A percentile compares a stretch with the other conserved stretches of the same genome.
phyloP scores from a whole-genome alignment of 2,888 invertebrate species.

The Ptilodon capucinus region DNA sequence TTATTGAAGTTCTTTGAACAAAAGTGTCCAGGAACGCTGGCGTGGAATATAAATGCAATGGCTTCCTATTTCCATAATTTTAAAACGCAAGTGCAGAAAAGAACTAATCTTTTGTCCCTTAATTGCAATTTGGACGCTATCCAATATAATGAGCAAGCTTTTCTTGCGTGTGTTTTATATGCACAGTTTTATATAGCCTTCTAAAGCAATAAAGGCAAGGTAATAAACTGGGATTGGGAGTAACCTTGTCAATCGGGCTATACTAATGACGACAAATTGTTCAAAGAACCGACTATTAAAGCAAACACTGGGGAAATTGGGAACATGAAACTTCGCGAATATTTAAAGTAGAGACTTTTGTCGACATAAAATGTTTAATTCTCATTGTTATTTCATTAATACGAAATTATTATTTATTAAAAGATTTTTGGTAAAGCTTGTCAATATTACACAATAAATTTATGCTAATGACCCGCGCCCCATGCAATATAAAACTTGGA shows the following conservation, averaged over 20 bases:
- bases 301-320: slow-evolving; percentile 5
- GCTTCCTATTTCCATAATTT: slow-evolving; percentile 19
- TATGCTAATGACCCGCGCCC: slow-evolving; percentile 36
- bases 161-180: slow-evolving; percentile 6
- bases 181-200: background rate
- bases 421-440: background rate
- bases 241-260: slow-evolving; percentile 20
- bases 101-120: slow-evolving; percentile 25
- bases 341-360: no score
- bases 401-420: no score
- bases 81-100: slow-evolving; percentile 22
- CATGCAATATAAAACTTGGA: slow-evolving; percentile 27
- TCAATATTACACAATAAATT: slow-evolving; percentile 13
- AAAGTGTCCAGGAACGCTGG: no score
- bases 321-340: slow-evolving; percentile 3
- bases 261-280: slow-evolving; percentile 43
- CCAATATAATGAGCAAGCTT: slow-evolving; percentile 24
- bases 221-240: background rate
- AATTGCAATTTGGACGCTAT: slow-evolving; percentile 37
- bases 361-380: no score
- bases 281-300: slow-evolving; percentile 18
- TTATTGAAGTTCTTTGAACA: no score
- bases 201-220: slow-evolving; percentile 3
- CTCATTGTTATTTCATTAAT: no score
- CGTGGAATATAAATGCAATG: slow-evolving; percentile 17